Evolutionary conservation across 2,888 invertebrate species (phyloP).

Genomic region (Protodeltote pygarga): DNA sequence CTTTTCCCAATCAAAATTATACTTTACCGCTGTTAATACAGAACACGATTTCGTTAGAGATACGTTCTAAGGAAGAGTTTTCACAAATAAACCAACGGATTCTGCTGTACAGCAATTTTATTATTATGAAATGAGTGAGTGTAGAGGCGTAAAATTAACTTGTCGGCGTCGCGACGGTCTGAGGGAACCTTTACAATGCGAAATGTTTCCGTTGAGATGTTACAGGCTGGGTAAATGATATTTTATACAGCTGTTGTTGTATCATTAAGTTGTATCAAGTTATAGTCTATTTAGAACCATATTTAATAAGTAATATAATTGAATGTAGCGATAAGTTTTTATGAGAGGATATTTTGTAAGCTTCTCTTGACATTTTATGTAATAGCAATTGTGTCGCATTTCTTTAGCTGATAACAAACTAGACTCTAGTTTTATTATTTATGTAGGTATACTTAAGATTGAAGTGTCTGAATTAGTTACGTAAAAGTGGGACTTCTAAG

Average conservation of each 20-base stretch:
- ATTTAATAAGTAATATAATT: slow-evolving; percentile 8
- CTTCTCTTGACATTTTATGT: neutral
- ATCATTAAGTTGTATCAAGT: slow-evolving; percentile 30
- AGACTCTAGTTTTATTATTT: too few species aligned
- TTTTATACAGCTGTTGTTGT: slow-evolving; percentile 38
- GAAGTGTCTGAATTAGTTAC: too few species aligned
- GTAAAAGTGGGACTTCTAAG: too few species aligned
- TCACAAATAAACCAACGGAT: slow-evolving; percentile 58
- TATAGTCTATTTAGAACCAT: slow-evolving; percentile 22
- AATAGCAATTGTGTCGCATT: neutral
- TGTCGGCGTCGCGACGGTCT: slow-evolving; percentile 47
- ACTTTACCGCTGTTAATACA: slow-evolving; percentile 35
- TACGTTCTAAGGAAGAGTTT: slow-evolving; percentile 43
- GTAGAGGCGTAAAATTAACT: slow-evolving; percentile 66
- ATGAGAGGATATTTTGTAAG: slow-evolving; percentile 2
- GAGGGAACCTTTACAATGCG: slow-evolving; percentile 47
- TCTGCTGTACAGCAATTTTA: slow-evolving; percentile 62
- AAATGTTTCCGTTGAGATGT: slow-evolving; percentile 45
- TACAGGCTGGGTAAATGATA: slow-evolving; percentile 36
- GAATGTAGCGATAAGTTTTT: slow-evolving; percentile 18
- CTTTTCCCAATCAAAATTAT: slow-evolving; percentile 36
- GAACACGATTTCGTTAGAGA: slow-evolving; percentile 22
- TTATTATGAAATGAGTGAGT: slow-evolving; percentile 65
- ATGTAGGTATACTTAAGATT: too few species aligned
- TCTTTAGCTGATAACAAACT: too few species aligned